Percentiles rank a stretch among this genome's conserved stretches.
These are phyloP conservation scores for Leptopilina boulardi DNA, from an alignment of 1,140 invertebrate genomes.

Conservation along the genomic window DNA sequence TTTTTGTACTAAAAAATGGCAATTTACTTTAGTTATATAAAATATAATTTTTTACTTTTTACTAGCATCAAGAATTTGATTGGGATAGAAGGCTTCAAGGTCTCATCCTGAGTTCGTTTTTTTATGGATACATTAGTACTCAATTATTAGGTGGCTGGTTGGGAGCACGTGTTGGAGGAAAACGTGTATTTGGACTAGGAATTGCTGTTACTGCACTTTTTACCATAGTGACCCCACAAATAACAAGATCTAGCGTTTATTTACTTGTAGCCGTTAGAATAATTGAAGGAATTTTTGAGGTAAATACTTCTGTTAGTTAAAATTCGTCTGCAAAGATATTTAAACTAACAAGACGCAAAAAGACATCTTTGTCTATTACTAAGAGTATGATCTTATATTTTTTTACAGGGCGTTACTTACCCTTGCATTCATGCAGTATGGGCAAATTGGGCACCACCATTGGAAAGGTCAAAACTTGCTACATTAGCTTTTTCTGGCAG, in stretches of 20 bases:
- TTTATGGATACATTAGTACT: conserved; percentile 87
- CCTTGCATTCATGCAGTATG: conserved; percentile 93
- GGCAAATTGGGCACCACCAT: conserved; percentile 91
- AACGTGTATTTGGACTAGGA: conserved; percentile 85
- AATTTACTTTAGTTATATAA: too few species aligned
- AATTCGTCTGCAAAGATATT: background rate
- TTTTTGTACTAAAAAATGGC: too few species aligned
- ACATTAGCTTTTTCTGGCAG: conserved; percentile 89
- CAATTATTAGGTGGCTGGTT: conserved; percentile 86
- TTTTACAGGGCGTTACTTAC: conserved; percentile 89
- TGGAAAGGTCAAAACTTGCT: conserved; percentile 86
- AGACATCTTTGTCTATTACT: too few species aligned
- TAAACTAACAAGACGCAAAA: background rate
- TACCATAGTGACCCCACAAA: conserved; percentile 88
- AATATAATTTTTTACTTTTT: conserved; percentile 36
- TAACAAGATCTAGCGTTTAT: conserved; percentile 83
- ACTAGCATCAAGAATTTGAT: conserved; percentile 82
- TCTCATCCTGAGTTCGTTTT: conserved; percentile 90
- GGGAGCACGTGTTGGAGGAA: conserved; percentile 83
- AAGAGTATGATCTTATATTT: background rate
- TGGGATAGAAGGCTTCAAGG: conserved; percentile 89
- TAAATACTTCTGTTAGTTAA: conserved; percentile 65
- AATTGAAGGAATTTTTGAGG: conserved; percentile 92
- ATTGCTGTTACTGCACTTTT: conserved; percentile 88
- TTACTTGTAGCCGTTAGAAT: conserved; percentile 86